These are phyloP conservation scores for Parasteatoda tepidariorum DNA, from an alignment of 1,140 invertebrate genomes.

Conservation along the genomic window DNA sequence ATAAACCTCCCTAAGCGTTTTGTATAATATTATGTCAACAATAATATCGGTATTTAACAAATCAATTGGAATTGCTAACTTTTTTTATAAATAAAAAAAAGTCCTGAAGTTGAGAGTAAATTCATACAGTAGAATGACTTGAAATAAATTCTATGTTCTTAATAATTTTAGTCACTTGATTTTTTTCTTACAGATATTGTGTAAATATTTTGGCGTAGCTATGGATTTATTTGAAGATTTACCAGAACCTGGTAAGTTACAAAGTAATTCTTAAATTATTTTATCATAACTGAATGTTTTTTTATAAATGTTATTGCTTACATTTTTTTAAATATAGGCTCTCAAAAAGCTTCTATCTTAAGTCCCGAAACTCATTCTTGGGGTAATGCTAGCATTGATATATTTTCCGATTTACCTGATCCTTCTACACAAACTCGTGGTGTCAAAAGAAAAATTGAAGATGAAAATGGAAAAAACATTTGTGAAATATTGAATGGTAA, in stretches of 20 bases:
- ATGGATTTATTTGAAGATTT: conserved; percentile 63
- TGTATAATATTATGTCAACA: no score
- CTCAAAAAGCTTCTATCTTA: not conserved
- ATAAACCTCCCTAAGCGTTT: no score
- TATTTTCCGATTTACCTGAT: conserved; percentile 34
- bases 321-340: not conserved
- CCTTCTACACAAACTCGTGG: conserved; percentile 1
- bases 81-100: no score
- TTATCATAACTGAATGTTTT: not conserved
- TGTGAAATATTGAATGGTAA: not conserved
- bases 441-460: conserved; percentile 27
- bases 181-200: no score
- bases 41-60: no score
- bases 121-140: no score
- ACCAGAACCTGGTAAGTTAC: conserved; percentile 59
- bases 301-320: not conserved
- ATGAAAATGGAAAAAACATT: not conserved
- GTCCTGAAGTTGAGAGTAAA: no score
- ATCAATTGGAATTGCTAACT: no score
- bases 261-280: not conserved
- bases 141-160: no score
- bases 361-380: conserved; percentile 1
- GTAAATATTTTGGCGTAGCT: no score
- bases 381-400: not conserved
- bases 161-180: no score